Conservation (phyloP, 2,888 invertebrate species). For the Nematopogon swammerdamellus region DNA sequence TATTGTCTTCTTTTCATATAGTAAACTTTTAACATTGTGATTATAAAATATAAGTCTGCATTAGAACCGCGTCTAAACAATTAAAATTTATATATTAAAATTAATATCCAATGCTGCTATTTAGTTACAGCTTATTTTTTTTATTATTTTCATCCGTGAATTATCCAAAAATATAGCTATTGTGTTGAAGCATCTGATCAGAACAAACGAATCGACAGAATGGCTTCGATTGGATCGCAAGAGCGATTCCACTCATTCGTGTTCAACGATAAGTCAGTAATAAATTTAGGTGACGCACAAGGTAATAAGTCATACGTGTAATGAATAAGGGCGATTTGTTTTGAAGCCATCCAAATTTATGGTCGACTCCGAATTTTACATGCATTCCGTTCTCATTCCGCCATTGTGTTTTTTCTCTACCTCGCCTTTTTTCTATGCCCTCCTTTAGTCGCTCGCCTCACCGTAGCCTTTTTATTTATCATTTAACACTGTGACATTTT, state of each 20-base stretch:
- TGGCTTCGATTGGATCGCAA: too few species aligned
- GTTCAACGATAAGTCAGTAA: constrained; percentile 41
- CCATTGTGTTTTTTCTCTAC: constrained; percentile 28
- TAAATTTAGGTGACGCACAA: constrained; percentile 33
- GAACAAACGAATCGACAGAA: too few species aligned
- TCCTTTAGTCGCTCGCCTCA: constrained; percentile 30
- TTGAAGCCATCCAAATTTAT: constrained; percentile 54
- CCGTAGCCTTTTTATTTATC: constrained; percentile 31
- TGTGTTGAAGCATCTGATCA: too few species aligned
- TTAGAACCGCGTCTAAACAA: too few species aligned
- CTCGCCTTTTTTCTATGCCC: constrained; percentile 40
- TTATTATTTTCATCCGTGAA: too few species aligned
- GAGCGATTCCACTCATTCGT: constrained; percentile 31
- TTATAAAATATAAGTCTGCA: too few species aligned
- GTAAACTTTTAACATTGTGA: too few species aligned
- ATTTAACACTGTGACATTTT: constrained; percentile 48
- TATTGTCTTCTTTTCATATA: too few species aligned
- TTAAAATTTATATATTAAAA: too few species aligned
- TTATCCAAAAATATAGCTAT: too few species aligned
- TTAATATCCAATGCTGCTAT: too few species aligned
- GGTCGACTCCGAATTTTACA: constrained; percentile 50
- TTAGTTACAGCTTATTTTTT: too few species aligned
- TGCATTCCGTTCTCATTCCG: constrained; percentile 44
- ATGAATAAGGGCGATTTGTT: constrained; percentile 59
- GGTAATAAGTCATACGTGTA: constrained; percentile 53